Evolutionary conservation across 2,888 invertebrate genomes (phyloP).

Genomic region (Drosophila eohydei): DNA sequence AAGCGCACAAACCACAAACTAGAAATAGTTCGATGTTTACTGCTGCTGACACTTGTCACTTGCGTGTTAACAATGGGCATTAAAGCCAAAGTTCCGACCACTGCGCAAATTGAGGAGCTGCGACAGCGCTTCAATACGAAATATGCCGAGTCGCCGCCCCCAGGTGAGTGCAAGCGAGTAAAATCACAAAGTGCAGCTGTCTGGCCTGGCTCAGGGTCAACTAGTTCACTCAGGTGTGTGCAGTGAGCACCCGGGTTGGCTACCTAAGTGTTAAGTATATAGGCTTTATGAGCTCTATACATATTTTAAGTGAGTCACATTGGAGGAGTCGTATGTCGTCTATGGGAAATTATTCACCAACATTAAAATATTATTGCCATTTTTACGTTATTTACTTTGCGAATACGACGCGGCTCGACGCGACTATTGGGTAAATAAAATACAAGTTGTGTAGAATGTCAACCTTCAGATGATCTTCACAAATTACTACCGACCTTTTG

Average conservation of each 20-base stretch:
- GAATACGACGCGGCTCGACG: conserved; percentile 2
- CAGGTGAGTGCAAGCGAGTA: conserved; percentile 61
- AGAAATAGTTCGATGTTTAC: conserved; percentile 45
- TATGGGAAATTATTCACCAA: conserved; percentile 8
- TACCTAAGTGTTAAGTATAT: conserved; percentile 11
- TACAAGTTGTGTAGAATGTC: neutral
- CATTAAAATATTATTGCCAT: conserved; percentile 16
- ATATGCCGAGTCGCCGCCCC: conserved; percentile 74
- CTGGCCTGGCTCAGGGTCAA: conserved; percentile 5
- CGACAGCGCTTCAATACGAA: conserved; percentile 81
- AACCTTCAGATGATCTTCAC: conserved; percentile 9
- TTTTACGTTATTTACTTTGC: conserved; percentile 15
- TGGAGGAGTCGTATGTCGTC: conserved; percentile 1
- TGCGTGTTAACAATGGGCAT: conserved; percentile 62
- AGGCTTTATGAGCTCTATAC: neutral
- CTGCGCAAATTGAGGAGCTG: conserved; percentile 80
- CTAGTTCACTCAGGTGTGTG: conserved; percentile 10
- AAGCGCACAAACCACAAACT: conserved; percentile 26
- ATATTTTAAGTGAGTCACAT: conserved; percentile 5
- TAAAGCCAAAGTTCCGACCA: conserved; percentile 68
- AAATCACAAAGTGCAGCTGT: conserved; percentile 3
- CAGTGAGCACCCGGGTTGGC: neutral
- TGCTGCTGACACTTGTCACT: conserved; percentile 11
- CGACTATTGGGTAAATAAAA: conserved; percentile 10
- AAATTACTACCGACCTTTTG: neutral